Conservation (phyloP, 2,888 invertebrate genomes). For the Eupithecia subumbrata region DNA sequence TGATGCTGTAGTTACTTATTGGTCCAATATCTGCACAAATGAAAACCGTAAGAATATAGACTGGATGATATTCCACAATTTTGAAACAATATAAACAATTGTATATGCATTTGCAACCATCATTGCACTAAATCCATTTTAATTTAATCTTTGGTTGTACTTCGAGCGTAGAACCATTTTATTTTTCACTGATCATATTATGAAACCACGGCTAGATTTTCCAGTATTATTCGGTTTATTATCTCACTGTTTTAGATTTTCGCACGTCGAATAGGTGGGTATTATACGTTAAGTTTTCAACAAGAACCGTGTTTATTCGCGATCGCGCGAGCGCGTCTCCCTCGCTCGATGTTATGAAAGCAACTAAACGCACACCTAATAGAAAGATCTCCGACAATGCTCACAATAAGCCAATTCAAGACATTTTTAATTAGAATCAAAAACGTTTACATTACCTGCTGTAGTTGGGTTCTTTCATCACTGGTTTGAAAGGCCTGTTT, state of each 20-base stretch:
- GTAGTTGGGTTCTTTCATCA: conserved; percentile 9
- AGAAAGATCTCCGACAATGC: conserved; percentile 70
- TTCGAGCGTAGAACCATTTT: background rate
- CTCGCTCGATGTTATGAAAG: conserved; percentile 60
- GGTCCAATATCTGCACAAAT: background rate
- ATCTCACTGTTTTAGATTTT: background rate
- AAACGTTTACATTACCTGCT: conserved; percentile 39
- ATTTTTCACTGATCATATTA: background rate
- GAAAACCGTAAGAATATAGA: background rate
- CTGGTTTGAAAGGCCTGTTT: conserved; percentile 1
- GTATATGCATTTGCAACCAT: background rate
- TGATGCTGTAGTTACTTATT: background rate
- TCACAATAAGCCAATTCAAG: conserved; percentile 64
- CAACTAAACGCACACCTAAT: conserved; percentile 61
- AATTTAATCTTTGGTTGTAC: background rate
- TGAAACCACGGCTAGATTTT: background rate
- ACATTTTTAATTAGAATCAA: conserved; percentile 50
- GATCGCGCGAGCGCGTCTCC: conserved; percentile 53
- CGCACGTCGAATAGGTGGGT: background rate
- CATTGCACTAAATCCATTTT: background rate
- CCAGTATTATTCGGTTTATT: background rate
- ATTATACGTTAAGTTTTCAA: background rate
- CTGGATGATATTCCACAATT: background rate
- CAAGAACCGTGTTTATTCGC: background rate
- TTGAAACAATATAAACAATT: background rate